Percentiles rank a stretch among this genome's conserved stretches.
Conservation (phyloP, 2,888 invertebrate species). For the Lamellibrachia columna region DNA sequence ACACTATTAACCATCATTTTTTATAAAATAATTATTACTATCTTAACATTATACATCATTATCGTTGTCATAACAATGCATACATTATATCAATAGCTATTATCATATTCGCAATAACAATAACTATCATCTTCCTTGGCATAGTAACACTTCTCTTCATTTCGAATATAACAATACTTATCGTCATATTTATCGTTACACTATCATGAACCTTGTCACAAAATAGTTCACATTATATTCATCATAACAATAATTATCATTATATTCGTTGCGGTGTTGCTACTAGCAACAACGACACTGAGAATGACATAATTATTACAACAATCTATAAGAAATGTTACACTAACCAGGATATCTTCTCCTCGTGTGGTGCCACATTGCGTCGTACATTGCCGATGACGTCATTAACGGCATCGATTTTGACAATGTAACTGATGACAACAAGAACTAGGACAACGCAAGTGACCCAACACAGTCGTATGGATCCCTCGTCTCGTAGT, state of each 20-base stretch:
- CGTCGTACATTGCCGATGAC: slow-evolving; percentile 7
- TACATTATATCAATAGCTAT: not conserved
- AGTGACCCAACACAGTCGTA: slow-evolving; percentile 54
- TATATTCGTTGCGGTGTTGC: not conserved
- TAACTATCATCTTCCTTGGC: not conserved
- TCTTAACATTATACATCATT: not conserved
- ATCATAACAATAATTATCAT: not conserved
- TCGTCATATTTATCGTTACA: not conserved
- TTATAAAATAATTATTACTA: not conserved
- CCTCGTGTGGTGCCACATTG: not conserved
- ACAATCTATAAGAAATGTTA: not conserved
- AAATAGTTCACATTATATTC: not conserved
- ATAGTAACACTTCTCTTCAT: not conserved
- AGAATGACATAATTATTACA: not conserved
- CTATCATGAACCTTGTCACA: not conserved
- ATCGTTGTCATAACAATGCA: no score
- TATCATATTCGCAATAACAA: not conserved
- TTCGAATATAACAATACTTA: not conserved
- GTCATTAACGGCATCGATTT: slow-evolving; percentile 25
- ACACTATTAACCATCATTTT: not conserved
- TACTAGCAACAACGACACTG: not conserved
- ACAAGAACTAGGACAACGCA: slow-evolving; percentile 45
- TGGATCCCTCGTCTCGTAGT: slow-evolving; percentile 46
- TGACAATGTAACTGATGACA: slow-evolving; percentile 26
- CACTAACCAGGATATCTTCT: not conserved